Evolutionary conservation across 30 jellyfish, hydroid and myxozoan species (phyloP).

Genomic region (Hydractinia symbiolongicarpus): DNA sequence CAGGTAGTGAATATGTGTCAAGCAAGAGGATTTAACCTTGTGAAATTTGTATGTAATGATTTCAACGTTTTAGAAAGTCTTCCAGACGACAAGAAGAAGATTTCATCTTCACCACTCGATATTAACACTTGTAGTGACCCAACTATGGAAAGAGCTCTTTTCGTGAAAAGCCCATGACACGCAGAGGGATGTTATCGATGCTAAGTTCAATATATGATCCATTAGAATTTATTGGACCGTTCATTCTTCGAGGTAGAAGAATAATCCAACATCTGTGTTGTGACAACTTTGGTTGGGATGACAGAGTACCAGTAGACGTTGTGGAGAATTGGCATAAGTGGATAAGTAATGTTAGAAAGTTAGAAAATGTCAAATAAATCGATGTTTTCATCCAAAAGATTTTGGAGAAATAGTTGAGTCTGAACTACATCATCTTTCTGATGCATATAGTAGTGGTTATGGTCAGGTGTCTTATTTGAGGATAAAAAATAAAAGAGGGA

Average conservation of each 20-base stretch:
- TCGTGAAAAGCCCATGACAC: constrained; percentile 27
- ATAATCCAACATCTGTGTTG: too few species aligned
- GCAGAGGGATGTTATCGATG: constrained; percentile 37
- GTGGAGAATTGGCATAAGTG: constrained; percentile 43
- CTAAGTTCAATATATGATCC: constrained; percentile 34
- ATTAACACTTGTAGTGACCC: too few species aligned
- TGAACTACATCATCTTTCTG: constrained; percentile 42
- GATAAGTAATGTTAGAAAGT: constrained; percentile 22
- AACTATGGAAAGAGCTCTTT: background rate
- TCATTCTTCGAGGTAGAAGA: constrained; percentile 18
- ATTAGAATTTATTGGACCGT: constrained; percentile 19
- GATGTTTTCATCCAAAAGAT: constrained; percentile 38
- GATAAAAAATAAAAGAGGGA: too few species aligned
- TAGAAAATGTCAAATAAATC: constrained; percentile 23
- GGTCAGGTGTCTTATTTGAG: too few species aligned
- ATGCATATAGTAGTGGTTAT: constrained; percentile 25
- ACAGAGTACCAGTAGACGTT: too few species aligned
- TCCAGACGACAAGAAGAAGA: background rate
- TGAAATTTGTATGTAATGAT: background rate
- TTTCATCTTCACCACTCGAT: background rate
- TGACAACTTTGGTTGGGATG: too few species aligned
- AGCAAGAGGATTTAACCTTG: too few species aligned
- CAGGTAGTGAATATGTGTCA: background rate
- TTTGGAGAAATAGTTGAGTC: constrained; percentile 8
- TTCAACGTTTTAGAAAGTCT: background rate